Evolutionary conservation across 1,140 invertebrate species (phyloP), one percentile per base, ranked within the genome.

Genomic region (Trachymyrmex septentrionalis): DNA sequence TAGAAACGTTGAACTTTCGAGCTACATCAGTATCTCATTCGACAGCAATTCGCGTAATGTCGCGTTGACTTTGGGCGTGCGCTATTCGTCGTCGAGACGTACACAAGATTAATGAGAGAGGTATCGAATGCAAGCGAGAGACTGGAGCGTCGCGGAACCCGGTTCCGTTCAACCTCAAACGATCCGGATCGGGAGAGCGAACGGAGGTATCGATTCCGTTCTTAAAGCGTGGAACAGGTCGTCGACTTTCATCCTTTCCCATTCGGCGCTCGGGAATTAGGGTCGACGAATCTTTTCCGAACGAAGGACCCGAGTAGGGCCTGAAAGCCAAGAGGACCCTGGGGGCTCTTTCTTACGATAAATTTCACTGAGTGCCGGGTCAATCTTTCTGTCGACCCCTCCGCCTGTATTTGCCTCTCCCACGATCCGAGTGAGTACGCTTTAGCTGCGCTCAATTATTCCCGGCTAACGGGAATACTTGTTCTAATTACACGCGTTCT

Each of bases 341-440:
- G 48, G 88, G 77, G 88, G 86, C 88, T 91, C 86, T 80, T 91
- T 91, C 87, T 91, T 88, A 91, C 90, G 88, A 90, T 91, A 90
- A 90, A 91, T 91, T 91, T 91, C 89, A 91, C 88, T 90, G 88
- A 91, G 88, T 67, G 76, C 57, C 71, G 88, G 88, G 80, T 90
- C 90, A 86, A 90, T 90, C 86, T 66, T 77, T 66, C 48, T 72
- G 73, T 86, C 81, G 69, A 66, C 59, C 76, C 59, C 50, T 77
- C 24, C 71, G 73, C 59, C 14, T 73, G 66, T 72, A 55, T 57
- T 78, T 67, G 67, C 55, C 53, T 44, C 53, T 44, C 30, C 21
- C 67, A 14, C 48, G 63, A 38, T 34, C 30, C 63, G 63, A 34
- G 38, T 38, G 61, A 50, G 30, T 21, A 30, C 48, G 77, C 55